Base-by-base conservation (phyloP, 2,888 invertebrate genomes). In the Pandemis corylana region DNA sequence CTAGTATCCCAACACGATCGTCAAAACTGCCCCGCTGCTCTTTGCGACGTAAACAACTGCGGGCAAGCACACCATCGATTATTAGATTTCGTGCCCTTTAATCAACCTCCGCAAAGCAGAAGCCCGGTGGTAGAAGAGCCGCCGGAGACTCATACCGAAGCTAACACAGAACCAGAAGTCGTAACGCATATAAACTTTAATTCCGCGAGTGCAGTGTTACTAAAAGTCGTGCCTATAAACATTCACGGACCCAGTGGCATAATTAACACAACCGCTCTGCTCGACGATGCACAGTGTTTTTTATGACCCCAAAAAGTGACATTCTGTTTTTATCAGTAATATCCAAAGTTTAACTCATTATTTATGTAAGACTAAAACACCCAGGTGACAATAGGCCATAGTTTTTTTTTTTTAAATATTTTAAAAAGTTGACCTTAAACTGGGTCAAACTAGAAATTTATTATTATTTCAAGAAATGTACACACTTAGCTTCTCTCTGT, bases 181-280 rank as follows among this genome's bases (percentile, higher is more conserved):
- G 70, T 76, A 3, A 49, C 71, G 9, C 71, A 76, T 13, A 63
- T 75, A 20, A 51, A 15, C 36, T n/a, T 12, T 5, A 59, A 64
- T 51, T 15, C 12, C 9, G 28, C 20, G 7, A 51, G 59, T 53
- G 75, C 70, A 68, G 77, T 80, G 36, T 64, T 78, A n/a, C 53
- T 80, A 63, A 82, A 78, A 78, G 68, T 72, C 9, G 78, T 81
- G 20, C 80, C 79, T 0, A 73, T 81, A 5, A 49, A 46, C 5
- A 42, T 82, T n/a, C 62, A 76, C 7, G 81, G 80, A 28, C 80
- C 79, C 42, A 77, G 79, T 12, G 79, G 81, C 41, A 65, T 59
- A 6, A 13, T 80, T 0, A 69, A 59, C 15, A 51, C 76, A 1
- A 71, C 20, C 20, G 82, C 80, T 3, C 68, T 82, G 0, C 72